These are phyloP conservation scores for Rhea americana DNA, from an alignment of 2,113 vertebrate genomes.

Conservation along the genomic window DNA sequence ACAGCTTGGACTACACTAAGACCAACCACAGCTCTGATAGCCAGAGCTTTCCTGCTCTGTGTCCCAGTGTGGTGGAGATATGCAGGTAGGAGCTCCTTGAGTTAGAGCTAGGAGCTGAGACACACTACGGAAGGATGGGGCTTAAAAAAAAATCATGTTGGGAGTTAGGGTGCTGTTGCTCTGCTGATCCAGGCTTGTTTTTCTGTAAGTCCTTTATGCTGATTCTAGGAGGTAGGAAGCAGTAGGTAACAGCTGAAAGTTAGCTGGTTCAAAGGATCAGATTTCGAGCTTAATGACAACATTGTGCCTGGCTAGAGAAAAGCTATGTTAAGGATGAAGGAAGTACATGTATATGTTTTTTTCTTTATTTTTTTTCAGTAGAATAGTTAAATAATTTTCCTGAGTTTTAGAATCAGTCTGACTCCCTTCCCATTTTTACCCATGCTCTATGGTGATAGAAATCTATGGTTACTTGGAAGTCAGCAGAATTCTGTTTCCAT, in stretches of 20 bases:
- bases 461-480: conserved; percentile 30
- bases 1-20: background rate
- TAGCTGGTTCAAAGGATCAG: background rate
- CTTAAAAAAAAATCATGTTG: too few relatives aligned
- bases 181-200: background rate
- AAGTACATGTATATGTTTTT: background rate
- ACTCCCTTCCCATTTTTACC: background rate
- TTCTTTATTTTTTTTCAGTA: background rate
- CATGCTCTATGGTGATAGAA: background rate
- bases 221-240: background rate
- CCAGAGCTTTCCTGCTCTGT: accelerated
- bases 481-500: conserved; percentile 22
- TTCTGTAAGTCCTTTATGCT: background rate
- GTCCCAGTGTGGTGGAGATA: background rate
- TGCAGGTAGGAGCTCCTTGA: background rate
- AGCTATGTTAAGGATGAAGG: background rate
- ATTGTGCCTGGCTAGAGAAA: background rate
- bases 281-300: background rate
- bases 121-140: background rate
- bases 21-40: accelerated
- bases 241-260: background rate
- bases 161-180: background rate
- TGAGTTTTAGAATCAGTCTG: background rate
- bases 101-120: background rate
- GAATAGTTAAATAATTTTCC: background rate